Evolutionary conservation across 1,140 invertebrate genomes (phyloP).

Genomic region (Littorina saxatilis): DNA sequence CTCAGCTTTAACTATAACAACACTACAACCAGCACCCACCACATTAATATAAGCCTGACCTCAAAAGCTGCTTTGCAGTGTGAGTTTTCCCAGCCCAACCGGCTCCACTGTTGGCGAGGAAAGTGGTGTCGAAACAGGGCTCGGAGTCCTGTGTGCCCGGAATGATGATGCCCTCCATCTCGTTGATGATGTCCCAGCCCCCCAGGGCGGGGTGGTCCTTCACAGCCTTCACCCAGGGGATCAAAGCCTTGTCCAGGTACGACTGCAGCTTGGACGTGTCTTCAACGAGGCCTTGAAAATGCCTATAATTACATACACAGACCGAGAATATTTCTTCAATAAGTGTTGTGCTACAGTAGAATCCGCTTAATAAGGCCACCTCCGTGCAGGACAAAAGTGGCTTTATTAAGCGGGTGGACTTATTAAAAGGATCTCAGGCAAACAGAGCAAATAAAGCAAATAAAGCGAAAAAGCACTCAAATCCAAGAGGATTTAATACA

Average conservation of each 20-base stretch:
- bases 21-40: too few relatives aligned
- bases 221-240: slow-evolving; percentile 65
- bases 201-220: slow-evolving; percentile 72
- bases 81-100: slow-evolving; percentile 71
- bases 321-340: too few relatives aligned
- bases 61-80: slow-evolving; percentile 53
- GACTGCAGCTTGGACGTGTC: slow-evolving; percentile 71
- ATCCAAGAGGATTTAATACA: too few relatives aligned
- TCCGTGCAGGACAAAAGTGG: too few relatives aligned
- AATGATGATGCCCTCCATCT: slow-evolving; percentile 72
- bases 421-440: too few relatives aligned
- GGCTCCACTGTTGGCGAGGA: slow-evolving; percentile 64
- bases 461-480: too few relatives aligned
- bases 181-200: slow-evolving; percentile 75
- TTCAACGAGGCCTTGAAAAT: slow-evolving; percentile 58
- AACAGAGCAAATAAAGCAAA: too few relatives aligned
- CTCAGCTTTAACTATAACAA: too few relatives aligned
- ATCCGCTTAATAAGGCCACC: too few relatives aligned
- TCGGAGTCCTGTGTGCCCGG: slow-evolving; percentile 63
- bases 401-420: too few relatives aligned
- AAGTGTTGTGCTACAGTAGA: too few relatives aligned
- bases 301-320: slow-evolving; percentile 21
- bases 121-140: slow-evolving; percentile 72
- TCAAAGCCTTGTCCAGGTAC: slow-evolving; percentile 73
- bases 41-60: too few relatives aligned